A percentile compares a stretch with the other conserved stretches of the same genome.
Conservation (phyloP, 2,888 invertebrate genomes). For the Philaethria dido region DNA sequence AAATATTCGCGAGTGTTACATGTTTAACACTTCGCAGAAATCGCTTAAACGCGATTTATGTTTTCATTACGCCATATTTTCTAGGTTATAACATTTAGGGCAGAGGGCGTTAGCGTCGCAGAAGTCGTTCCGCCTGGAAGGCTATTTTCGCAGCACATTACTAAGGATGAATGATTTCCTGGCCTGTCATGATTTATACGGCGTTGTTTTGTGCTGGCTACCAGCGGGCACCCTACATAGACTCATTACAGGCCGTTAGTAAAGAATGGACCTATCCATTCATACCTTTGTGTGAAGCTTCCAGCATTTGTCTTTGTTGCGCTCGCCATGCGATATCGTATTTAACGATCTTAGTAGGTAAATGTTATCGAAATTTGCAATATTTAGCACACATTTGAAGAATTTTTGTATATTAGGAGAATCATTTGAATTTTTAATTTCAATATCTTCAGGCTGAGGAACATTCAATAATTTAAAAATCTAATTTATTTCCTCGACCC, state of each 20-base stretch:
- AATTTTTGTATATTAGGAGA: neutral
- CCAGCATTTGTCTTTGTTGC: constrained; percentile 75
- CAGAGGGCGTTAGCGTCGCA: constrained; percentile 66
- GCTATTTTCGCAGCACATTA: constrained; percentile 83
- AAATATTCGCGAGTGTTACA: constrained; percentile 44
- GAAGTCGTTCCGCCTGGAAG: constrained; percentile 67
- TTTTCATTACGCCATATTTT: constrained; percentile 64
- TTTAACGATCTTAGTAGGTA: constrained; percentile 41
- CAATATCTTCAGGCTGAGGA: no score
- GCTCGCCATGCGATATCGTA: constrained; percentile 53
- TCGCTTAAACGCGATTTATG: constrained; percentile 48
- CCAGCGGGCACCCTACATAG: constrained; percentile 58
- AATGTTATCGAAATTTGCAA: constrained; percentile 33
- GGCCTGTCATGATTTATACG: constrained; percentile 77
- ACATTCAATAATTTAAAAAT: neutral
- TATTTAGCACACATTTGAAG: neutral
- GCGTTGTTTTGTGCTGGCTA: constrained; percentile 51
- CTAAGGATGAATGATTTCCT: constrained; percentile 82
- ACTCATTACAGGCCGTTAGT: constrained; percentile 66
- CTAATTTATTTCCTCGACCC: neutral
- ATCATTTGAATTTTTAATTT: neutral
- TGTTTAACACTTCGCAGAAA: constrained; percentile 48
- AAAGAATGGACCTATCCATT: constrained; percentile 65
- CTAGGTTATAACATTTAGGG: constrained; percentile 69
- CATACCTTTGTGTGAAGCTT: constrained; percentile 70